Evolutionary conservation across 1,140 invertebrate species (phyloP).

Genomic region (Andricus grossulariae): DNA sequence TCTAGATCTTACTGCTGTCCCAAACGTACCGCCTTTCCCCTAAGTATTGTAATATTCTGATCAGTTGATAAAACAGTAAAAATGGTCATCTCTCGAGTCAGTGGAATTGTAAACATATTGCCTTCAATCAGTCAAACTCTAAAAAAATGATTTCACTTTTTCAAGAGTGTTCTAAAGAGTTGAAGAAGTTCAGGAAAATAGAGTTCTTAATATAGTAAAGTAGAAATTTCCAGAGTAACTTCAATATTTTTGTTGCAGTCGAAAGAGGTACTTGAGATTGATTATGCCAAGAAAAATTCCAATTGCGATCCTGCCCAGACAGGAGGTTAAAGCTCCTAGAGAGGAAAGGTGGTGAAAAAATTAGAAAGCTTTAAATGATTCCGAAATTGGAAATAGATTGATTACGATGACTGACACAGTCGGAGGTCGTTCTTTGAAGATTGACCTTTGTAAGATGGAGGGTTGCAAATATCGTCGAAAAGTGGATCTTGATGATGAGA

Average conservation of each 20-base stretch:
- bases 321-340: not conserved
- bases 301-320: not conserved
- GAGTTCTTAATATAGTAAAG: too few relatives aligned
- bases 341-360: not conserved
- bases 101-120: too few relatives aligned
- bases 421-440: conserved; percentile 28
- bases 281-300: not conserved
- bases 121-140: too few relatives aligned
- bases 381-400: conserved; percentile 29
- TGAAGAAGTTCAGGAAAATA: too few relatives aligned
- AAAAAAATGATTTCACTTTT: too few relatives aligned
- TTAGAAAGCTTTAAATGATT: conserved; percentile 15
- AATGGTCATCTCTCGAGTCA: too few relatives aligned
- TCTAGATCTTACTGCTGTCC: too few relatives aligned
- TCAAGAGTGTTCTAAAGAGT: too few relatives aligned
- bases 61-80: too few relatives aligned
- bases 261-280: not conserved
- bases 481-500: conserved; percentile 33
- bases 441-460: conserved; percentile 40
- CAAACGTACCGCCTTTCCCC: too few relatives aligned
- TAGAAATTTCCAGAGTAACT: not conserved
- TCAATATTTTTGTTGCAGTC: conserved; percentile 14
- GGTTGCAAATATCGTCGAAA: conserved; percentile 10
- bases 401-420: not conserved
- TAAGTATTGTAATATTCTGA: too few relatives aligned